These are phyloP conservation scores for Acrocephalus kingi DNA, from an alignment of 2,113 vertebrate genomes.

Conservation along the genomic window DNA sequence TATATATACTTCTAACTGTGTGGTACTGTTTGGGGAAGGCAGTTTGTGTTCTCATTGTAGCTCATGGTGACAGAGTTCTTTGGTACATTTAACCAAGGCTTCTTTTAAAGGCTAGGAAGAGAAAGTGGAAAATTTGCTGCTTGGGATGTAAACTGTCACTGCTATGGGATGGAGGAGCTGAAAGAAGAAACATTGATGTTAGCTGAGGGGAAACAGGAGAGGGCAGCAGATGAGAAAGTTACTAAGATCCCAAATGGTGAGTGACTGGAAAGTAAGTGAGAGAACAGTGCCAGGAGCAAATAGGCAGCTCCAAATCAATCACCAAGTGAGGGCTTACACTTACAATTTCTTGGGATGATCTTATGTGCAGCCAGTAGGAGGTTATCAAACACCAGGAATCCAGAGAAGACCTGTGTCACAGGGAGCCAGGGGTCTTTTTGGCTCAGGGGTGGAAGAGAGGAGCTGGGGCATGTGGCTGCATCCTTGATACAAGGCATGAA, in stretches of 20 bases:
- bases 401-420: not conserved
- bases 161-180: not conserved
- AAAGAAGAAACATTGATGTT: not conserved
- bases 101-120: not conserved
- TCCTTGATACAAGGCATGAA: not conserved
- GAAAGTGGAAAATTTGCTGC: not conserved
- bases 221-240: not conserved
- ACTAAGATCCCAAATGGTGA: not conserved
- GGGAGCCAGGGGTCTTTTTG: not conserved
- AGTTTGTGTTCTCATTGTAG: not conserved
- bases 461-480: not conserved
- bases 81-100: not conserved
- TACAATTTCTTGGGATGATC: not conserved
- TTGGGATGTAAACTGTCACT: not conserved
- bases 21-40: not conserved
- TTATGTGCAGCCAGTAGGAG: not conserved
- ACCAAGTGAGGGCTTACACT: not conserved
- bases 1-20: not conserved
- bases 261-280: not conserved
- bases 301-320: not conserved
- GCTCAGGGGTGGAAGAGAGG: not conserved
- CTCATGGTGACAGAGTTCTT: not conserved
- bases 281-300: not conserved
- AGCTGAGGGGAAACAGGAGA: not conserved
- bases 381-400: rapidly evolving